Evolutionary conservation across 2,113 vertebrate species (phyloP).

Genomic region (Pseudolaguvia tuberculata): DNA sequence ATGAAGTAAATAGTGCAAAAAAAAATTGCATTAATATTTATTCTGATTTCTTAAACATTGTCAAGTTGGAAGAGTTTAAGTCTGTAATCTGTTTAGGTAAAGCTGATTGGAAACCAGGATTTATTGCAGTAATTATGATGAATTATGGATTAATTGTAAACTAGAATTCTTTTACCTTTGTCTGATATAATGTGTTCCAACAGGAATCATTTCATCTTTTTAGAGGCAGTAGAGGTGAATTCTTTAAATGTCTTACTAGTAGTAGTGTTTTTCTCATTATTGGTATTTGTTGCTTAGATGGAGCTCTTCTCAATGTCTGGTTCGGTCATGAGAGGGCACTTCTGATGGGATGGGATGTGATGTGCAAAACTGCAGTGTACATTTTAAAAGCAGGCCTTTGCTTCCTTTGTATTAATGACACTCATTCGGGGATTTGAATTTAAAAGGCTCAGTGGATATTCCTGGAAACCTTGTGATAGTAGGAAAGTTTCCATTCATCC

Average conservation of each 20-base stretch:
- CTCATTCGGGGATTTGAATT: conserved; percentile 24
- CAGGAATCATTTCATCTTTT: background rate
- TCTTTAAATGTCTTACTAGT: background rate
- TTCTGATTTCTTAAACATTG: background rate
- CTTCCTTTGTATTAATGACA: background rate
- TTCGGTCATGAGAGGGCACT: background rate
- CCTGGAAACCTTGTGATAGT: conserved; percentile 46
- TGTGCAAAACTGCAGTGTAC: background rate
- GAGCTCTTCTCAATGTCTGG: background rate
- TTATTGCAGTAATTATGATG: background rate
- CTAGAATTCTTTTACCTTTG: too few species aligned
- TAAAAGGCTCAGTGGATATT: conserved; percentile 26
- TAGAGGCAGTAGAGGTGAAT: background rate
- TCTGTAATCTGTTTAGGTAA: background rate
- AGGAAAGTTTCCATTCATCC: conserved; percentile 43
- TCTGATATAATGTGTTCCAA: background rate
- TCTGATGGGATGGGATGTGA: conserved; percentile 5
- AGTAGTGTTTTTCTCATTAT: background rate
- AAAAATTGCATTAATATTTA: background rate
- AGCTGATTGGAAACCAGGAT: background rate
- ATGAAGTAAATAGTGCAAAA: background rate
- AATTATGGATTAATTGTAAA: too few species aligned
- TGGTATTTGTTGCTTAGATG: background rate
- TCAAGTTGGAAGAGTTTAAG: background rate
- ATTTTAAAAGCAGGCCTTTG: background rate